These are phyloP conservation scores for Oscheius onirici DNA, from an alignment of 2,888 invertebrate genomes.

Conservation along the genomic window DNA sequence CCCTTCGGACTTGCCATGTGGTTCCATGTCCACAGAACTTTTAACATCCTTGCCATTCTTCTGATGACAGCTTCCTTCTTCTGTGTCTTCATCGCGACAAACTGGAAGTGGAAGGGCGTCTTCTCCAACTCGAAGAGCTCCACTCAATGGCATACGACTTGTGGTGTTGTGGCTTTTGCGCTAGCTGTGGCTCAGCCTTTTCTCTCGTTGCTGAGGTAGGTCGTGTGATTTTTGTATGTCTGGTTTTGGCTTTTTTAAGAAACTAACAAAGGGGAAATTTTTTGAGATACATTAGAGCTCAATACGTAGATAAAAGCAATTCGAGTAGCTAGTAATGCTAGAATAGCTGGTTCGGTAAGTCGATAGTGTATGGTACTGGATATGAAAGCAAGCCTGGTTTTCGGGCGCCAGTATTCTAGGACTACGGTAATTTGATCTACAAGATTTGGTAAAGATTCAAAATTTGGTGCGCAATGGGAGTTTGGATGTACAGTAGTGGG, in stretches of 20 bases:
- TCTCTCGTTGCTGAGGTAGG: conserved; percentile 40
- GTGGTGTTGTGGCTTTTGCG: conserved; percentile 46
- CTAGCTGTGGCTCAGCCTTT: conserved; percentile 47
- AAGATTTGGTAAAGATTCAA: too few species aligned
- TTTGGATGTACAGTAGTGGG: too few species aligned
- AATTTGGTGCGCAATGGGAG: too few species aligned
- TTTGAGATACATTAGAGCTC: too few species aligned
- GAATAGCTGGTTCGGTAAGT: too few species aligned
- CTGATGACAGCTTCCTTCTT: conserved; percentile 49
- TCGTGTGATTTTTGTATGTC: background rate
- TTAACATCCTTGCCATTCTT: conserved; percentile 46
- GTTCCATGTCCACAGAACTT: conserved; percentile 53
- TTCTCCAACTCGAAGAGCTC: conserved; percentile 23
- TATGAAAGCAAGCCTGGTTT: too few species aligned
- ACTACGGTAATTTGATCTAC: too few species aligned
- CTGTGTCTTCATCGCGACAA: conserved; percentile 42
- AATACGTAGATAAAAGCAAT: too few species aligned
- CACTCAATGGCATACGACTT: conserved; percentile 46
- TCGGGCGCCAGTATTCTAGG: too few species aligned
- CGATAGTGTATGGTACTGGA: too few species aligned
- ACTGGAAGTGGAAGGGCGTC: conserved; percentile 51
- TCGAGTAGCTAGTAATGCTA: too few species aligned
- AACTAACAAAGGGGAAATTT: too few species aligned
- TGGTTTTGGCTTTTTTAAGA: background rate
- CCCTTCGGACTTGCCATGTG: conserved; percentile 45